These are phyloP conservation scores for Clanis bilineata DNA, from an alignment of 2,888 invertebrate genomes.

Conservation along the genomic window DNA sequence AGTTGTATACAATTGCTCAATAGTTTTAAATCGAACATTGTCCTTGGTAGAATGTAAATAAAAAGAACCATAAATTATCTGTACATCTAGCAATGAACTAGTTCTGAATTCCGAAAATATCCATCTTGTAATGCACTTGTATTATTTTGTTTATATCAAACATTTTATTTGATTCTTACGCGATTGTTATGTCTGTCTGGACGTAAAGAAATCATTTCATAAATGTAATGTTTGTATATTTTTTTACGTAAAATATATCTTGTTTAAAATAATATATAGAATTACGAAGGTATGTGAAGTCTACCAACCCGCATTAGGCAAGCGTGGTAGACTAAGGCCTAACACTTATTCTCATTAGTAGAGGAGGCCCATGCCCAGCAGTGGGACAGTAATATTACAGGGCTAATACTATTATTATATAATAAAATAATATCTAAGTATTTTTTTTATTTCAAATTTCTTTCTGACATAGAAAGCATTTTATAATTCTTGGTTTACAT, in stretches of 20 bases:
- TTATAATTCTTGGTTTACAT: too few species aligned
- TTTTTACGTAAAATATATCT: neutral
- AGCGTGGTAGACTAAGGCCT: too few species aligned
- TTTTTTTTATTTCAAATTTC: too few species aligned
- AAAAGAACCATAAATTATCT: conserved; percentile 9
- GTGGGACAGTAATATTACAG: too few species aligned
- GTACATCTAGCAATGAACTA: conserved; percentile 12
- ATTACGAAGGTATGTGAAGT: too few species aligned
- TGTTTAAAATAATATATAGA: neutral
- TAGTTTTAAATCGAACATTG: neutral
- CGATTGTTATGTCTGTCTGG: conserved; percentile 3
- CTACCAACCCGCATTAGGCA: too few species aligned
- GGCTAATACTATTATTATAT: too few species aligned
- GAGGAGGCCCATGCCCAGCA: too few species aligned
- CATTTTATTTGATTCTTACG: conserved; percentile 2
- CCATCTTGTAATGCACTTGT: conserved; percentile 7
- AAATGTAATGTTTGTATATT: neutral
- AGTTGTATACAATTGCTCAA: neutral
- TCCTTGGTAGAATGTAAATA: conserved; percentile 9
- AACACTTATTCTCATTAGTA: too few species aligned
- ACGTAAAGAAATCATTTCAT: conserved; percentile 4
- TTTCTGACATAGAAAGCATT: too few species aligned
- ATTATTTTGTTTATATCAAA: conserved; percentile 3
- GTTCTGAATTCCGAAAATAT: conserved; percentile 7
- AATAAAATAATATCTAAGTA: too few species aligned